Conservation (phyloP, 2,797 vertebrate genomes). For the Bothrops alternatus region DNA sequence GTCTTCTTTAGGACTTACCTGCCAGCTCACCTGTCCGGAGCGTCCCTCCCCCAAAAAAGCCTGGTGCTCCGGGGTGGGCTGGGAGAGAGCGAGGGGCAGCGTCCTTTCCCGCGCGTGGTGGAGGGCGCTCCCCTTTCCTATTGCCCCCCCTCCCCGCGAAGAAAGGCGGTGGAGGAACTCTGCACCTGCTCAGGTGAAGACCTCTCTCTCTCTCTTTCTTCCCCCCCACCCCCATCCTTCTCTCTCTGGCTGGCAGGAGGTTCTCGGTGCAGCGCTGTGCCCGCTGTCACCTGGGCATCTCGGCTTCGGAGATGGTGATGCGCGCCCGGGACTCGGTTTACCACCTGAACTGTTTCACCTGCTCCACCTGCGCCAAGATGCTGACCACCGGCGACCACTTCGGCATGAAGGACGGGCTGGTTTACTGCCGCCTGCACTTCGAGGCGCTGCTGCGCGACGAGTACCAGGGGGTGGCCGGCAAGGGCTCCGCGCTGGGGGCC, state of each 20-base stretch:
- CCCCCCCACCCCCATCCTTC: slow-evolving; percentile 11
- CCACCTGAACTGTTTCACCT: slow-evolving; percentile 98
- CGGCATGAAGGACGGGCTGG: slow-evolving; percentile 99
- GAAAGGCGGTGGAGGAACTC: neutral
- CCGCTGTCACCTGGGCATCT: slow-evolving; percentile 96
- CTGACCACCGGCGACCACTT: slow-evolving; percentile 98
- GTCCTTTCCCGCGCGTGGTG: neutral
- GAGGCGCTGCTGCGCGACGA: slow-evolving; percentile 97
- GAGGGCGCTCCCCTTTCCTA: neutral
- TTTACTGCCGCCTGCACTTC: slow-evolving; percentile 98
- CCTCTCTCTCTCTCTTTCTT: neutral
- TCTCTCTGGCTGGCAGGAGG: slow-evolving; percentile 79
- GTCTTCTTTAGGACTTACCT: neutral
- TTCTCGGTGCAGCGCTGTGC: slow-evolving; percentile 98
- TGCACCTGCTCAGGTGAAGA: neutral
- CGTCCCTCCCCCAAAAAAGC: neutral
- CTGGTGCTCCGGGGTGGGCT: neutral
- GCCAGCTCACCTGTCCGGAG: neutral
- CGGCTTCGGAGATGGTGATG: slow-evolving; percentile 99
- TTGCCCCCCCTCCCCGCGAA: fast-evolving
- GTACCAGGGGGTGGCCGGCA: slow-evolving; percentile 87
- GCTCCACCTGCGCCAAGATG: slow-evolving; percentile 97
- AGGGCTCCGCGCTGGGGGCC: slow-evolving; percentile 79
- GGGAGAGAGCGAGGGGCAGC: neutral
- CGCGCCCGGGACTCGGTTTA: slow-evolving; percentile 96